Percentiles rank a stretch among this genome's conserved stretches.
phyloP scores from a whole-genome alignment of 2,888 invertebrate genomes.

The Orgyia antiqua region DNA sequence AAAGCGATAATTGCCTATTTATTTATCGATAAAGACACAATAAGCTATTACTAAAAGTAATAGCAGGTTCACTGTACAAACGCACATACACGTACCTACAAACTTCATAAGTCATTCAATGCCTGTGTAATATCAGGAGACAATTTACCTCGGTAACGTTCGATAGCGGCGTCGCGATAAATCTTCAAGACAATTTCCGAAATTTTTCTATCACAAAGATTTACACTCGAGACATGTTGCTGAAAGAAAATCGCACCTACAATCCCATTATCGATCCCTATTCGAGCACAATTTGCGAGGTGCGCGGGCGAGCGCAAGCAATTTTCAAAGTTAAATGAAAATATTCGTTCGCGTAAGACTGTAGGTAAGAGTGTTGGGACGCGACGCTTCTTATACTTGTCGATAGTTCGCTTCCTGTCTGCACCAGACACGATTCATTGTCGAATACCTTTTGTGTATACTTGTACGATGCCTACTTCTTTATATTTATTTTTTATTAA shows the following conservation, averaged over 20 bases:
- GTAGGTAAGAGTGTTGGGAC: constrained; percentile 31
- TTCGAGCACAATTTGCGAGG: constrained; percentile 71
- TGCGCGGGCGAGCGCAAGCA: constrained; percentile 58
- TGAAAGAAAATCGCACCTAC: constrained; percentile 69
- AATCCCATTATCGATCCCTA: constrained; percentile 74
- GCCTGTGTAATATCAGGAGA: constrained; percentile 49
- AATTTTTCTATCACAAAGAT: constrained; percentile 72
- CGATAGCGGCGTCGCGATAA: constrained; percentile 41
- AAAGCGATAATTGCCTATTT: neutral
- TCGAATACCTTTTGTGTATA: constrained; percentile 20
- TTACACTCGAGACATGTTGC: constrained; percentile 63
- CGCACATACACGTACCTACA: constrained; percentile 10
- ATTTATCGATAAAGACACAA: constrained; percentile 10
- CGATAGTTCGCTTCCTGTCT: constrained; percentile 24
- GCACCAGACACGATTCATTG: constrained; percentile 22
- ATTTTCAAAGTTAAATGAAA: constrained; percentile 77
- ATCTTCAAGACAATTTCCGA: constrained; percentile 69
- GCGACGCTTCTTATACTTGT: constrained; percentile 21
- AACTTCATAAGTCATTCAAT: constrained; percentile 32
- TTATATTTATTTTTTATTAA: too few species aligned
- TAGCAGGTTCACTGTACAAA: constrained; percentile 4
- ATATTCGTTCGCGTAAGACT: constrained; percentile 55
- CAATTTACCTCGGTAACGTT: constrained; percentile 51
- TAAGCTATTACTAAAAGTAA: constrained; percentile 11
- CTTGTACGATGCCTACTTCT: too few species aligned